Evolutionary conservation across 2,113 vertebrate genomes (phyloP), one percentile per base, ranked within the genome.

Genomic region (Hippocampus abdominalis): DNA sequence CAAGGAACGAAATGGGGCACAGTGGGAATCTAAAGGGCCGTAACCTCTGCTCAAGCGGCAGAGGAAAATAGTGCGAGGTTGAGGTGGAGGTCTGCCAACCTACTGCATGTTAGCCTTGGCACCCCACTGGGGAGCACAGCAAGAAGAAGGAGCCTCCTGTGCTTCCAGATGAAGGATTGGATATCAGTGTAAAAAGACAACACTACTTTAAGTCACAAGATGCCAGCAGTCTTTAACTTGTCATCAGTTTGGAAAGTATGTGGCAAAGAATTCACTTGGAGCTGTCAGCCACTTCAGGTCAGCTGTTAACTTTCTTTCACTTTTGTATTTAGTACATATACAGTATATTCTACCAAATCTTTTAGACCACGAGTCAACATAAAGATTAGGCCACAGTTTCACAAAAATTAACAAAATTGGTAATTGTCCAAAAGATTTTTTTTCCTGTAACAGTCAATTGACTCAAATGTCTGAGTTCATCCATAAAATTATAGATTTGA

Each of bases 101-200:
- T 68, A 65, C 77, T 70, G 36, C 75, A 61, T 86, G 83, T 90
- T 89, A 80, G 73, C 79, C 81, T 88, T 89, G 86, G 86, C 87
- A 18, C 46, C 46, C 46, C 46, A 48, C 46, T 48, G 13, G 46
- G 46, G 46, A 48, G 46, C 13, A 48, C 64, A 70, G 27, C n/a
- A 23, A 62, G 75, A 72, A 67, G 21, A 71, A 75, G 61, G 68
- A 81, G 44, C 46, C 65, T 48, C 70, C 70, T 72, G 72, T 61
- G 51, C 74, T 77, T 82, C 78, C 77, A 86, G 71, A 51, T 3
- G 2, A 69, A 74, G 73, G 64, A 89, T 87, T 68, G 68, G 75
- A 72, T 85, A 79, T 81, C 60, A 64, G 75, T 44, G 42, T 10
- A 44, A 80, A 86, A 73, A 76, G 86, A 71, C 73, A 83, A 77